Conservation (phyloP, 2,113 vertebrate species). For the Lontra canadensis region DNA sequence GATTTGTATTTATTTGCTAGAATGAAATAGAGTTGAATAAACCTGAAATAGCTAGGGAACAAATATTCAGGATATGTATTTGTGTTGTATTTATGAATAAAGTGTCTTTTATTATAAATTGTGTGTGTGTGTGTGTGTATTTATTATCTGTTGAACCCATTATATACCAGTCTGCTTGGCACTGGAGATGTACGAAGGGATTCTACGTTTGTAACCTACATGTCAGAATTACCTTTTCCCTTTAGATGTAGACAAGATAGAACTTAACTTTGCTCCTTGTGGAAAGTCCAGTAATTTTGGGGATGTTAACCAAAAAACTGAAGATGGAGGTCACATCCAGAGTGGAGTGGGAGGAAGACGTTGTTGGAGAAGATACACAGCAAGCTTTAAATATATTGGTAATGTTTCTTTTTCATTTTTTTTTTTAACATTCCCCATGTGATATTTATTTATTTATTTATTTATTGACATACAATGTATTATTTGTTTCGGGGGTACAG, state of each 20-base stretch:
- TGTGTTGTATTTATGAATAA: background rate
- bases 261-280: background rate
- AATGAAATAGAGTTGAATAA: slow-evolving; percentile 48
- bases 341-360: background rate
- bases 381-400: background rate
- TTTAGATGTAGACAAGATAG: background rate
- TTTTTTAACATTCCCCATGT: too few relatives aligned
- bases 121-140: background rate
- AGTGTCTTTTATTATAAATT: background rate
- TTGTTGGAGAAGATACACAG: background rate
- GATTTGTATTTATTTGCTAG: slow-evolving; percentile 53
- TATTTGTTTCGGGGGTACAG: too few relatives aligned
- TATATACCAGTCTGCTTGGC: background rate
- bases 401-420: background rate
- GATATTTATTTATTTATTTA: too few relatives aligned
- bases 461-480: too few relatives aligned
- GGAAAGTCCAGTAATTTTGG: background rate
- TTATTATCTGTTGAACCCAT: background rate
- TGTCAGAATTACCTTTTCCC: background rate
- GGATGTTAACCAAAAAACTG: background rate
- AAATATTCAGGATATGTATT: slow-evolving; percentile 42
- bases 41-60: slow-evolving; percentile 1
- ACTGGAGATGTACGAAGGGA: background rate
- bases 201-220: background rate
- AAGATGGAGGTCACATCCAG: background rate